These are phyloP conservation scores for Scolopax rusticola DNA, from an alignment of 2,797 vertebrate species.

Conservation along the genomic window DNA sequence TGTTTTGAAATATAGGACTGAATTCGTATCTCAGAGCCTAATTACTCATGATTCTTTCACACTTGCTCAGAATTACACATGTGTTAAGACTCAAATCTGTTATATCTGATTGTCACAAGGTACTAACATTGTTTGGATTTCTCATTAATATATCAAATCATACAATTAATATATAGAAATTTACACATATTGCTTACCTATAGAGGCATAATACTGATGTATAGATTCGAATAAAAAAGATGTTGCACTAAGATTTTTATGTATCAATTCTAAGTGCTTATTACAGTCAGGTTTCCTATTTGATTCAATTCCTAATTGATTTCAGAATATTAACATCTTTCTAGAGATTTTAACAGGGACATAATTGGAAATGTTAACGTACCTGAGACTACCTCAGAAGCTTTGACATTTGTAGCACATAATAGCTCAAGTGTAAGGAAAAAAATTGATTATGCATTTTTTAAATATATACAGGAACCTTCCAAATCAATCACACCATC, in stretches of 20 bases:
- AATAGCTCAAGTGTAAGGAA: background rate
- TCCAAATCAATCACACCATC: background rate
- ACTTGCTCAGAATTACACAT: background rate
- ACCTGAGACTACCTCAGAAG: background rate
- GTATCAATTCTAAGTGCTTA: background rate
- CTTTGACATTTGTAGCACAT: background rate
- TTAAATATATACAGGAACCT: constrained; percentile 9
- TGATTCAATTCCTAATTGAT: background rate
- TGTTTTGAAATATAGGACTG: background rate
- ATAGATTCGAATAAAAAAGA: background rate
- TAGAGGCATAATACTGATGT: background rate
- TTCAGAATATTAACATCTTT: background rate
- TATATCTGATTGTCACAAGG: background rate
- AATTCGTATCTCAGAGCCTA: background rate
- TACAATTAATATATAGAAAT: background rate
- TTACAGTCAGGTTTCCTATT: background rate
- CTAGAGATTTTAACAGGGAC: background rate
- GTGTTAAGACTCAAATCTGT: background rate
- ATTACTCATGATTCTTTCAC: background rate
- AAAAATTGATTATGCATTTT: constrained; percentile 27
- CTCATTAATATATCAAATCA: background rate
- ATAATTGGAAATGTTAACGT: background rate
- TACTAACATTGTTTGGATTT: background rate
- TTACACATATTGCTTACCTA: background rate
- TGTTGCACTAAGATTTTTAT: background rate